Base-by-base conservation (phyloP, 2,113 vertebrate genomes). In the Carassius gibelio region DNA sequence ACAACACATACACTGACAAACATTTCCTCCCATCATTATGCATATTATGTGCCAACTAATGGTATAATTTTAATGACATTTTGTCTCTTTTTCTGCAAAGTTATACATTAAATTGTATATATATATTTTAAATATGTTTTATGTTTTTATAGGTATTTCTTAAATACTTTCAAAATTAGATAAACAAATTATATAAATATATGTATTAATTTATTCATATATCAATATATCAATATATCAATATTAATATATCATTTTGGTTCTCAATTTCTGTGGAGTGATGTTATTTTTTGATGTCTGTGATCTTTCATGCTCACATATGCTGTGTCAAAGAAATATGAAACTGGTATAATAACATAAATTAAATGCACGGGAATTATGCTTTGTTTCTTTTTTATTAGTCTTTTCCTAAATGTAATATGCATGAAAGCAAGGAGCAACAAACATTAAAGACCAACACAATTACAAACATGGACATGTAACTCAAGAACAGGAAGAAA, bases 351-450 rank as follows among this genome's bases (percentile, higher is more conserved):
- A 23, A 75, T 2, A 75, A 50, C 72, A 75, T n/a, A 61, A 79
- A 19, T 66, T n/a, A 88, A 91, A 38, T 86, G 57, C 87, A 91
- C 87, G 50, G 78, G 83, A 91, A 91, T 36, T 85, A 93, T 92
- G 91, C 87, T 89, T 84, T 86, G 86, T 62, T 80, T 21, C 23
- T 87, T 89, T 90, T 92, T 93, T 92, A 86, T 90, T 89, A 84
- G 90, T 89, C 86, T 81, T 61, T 87, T 92, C 90, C 92, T 91
- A 13, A 93, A 90, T 89, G 74, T 91, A 92, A 92, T 90, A 34
- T 71, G 69, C 82, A 82, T 71, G 4, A 61, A 64, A 88, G 81
- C 90, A 89, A 83, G 80, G 87, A 90, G 83, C 90, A 23, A 88
- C 75, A 89, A 61, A 82, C 86, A 83, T 81, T 42, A 81, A 78